Evolutionary conservation across 2,797 vertebrate genomes (phyloP).

Genomic region (Natrix natrix): DNA sequence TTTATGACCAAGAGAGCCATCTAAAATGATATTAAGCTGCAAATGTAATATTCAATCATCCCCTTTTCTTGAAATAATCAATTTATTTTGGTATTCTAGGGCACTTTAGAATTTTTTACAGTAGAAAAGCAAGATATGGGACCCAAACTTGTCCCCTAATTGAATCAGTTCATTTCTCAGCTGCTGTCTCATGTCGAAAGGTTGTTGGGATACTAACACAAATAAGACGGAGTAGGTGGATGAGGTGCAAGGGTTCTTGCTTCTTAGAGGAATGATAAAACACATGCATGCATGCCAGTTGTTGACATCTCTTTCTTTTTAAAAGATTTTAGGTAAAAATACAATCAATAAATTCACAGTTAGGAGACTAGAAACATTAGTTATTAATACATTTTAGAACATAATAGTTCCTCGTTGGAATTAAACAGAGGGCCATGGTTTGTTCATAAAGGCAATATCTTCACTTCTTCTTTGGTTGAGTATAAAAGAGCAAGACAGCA

Average conservation of each 20-base stretch:
- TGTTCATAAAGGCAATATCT: neutral
- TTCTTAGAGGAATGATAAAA: neutral
- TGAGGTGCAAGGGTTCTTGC: neutral
- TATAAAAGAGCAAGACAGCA: neutral
- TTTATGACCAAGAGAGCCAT: neutral
- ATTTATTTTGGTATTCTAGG: neutral
- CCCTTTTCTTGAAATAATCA: neutral
- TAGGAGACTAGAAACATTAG: neutral
- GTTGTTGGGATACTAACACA: neutral
- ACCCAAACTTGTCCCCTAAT: neutral
- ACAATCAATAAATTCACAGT: neutral
- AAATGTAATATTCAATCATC: neutral
- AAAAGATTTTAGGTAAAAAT: neutral
- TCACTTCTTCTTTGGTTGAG: neutral
- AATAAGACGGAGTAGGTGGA: too few species aligned
- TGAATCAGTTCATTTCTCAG: neutral
- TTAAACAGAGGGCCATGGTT: neutral
- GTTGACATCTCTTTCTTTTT: neutral
- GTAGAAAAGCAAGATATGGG: neutral
- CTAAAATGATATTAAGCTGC: neutral
- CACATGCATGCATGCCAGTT: neutral
- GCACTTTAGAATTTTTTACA: neutral
- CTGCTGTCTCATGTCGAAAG: neutral
- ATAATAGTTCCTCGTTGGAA: neutral
- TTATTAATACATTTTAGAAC: neutral